Conservation (phyloP, 2,888 invertebrate species). For the Melanotus villosus region DNA sequence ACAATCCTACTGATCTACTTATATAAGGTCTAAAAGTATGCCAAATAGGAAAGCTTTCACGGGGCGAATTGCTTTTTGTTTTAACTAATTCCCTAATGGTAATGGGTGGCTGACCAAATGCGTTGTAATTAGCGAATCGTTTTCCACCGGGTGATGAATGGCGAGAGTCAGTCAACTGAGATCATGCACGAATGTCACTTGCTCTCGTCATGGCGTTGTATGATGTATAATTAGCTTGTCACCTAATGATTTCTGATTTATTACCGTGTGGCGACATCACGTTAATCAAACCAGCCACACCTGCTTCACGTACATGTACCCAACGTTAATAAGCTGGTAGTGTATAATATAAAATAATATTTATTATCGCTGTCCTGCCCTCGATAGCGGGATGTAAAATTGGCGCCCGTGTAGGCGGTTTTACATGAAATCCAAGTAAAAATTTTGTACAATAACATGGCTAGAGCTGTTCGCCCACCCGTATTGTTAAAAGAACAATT, state of each 20-base stretch:
- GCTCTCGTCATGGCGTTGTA: constrained; percentile 54
- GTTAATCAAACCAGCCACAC: constrained; percentile 59
- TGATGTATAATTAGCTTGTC: constrained; percentile 61
- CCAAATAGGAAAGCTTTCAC: not conserved
- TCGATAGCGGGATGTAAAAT: constrained; percentile 31
- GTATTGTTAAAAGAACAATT: constrained; percentile 48
- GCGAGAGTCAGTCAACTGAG: constrained; percentile 52
- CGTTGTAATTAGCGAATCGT: constrained; percentile 16
- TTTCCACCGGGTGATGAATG: constrained; percentile 52
- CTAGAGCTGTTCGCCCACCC: constrained; percentile 32
- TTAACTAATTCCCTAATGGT: constrained; percentile 5
- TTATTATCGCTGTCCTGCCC: constrained; percentile 32
- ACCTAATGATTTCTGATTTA: constrained; percentile 63
- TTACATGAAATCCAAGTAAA: constrained; percentile 34
- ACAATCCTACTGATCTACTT: no score
- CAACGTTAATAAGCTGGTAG: constrained; percentile 28
- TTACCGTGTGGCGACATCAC: constrained; percentile 55
- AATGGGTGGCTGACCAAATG: constrained; percentile 21
- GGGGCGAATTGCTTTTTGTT: not conserved
- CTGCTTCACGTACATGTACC: constrained; percentile 46
- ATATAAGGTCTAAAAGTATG: no score
- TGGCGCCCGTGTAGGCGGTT: constrained; percentile 30
- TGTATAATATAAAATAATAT: constrained; percentile 35
- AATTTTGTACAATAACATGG: constrained; percentile 31
- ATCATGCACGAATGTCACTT: constrained; percentile 58